Evolutionary conservation across 2,888 invertebrate species (phyloP), one percentile per base, ranked within the genome.

Genomic region (Eubasilissa splendida): DNA sequence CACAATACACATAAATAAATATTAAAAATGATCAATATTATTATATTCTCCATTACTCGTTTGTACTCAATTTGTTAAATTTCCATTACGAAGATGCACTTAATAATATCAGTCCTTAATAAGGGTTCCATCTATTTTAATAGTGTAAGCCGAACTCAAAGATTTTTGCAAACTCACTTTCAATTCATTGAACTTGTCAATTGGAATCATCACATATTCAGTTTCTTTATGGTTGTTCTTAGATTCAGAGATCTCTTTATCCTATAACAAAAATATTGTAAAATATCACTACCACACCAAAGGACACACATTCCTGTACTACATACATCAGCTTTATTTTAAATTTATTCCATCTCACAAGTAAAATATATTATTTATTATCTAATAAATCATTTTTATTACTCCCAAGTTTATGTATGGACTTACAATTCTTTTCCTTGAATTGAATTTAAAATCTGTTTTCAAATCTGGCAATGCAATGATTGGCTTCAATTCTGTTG

Each of bases 101-200:
- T 7, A 1, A 42, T 42, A 42, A 3, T 3, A 22, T 70, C 12
- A 77, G 53, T 90, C 90, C 0, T 88, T 85, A 0, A 89, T 87
- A 54, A 91, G 79, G 0, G 87, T 87, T 2, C 90, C 90, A 83
- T 91, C 90, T 9, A 88, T 86, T 75, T 90, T 89, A 10, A 91
- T 83, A 0, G 88, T 88, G 77, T 90, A 91, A 0, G 90, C 90
- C 0, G 88, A 87, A 9, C 90, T 90, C 65, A 86, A 87, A 0
- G 90, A 90, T 56, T 84, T 87, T 80, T 90, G 89, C 1, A 89
- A 88, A 89, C 90, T 90, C 63, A 90, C 79, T 14, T 50, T 80
- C 65, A 81, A 59, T 11, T 76, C 65, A 53, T 74, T 58, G 56
- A 76, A 76, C 11, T 80, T 76, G 12, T 79, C 79, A 74, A 80